A percentile compares a stretch with the other conserved stretches of the same genome.
Evolutionary conservation across 2,888 invertebrate genomes (phyloP).

Genomic region (Stenotaenia linearis): DNA sequence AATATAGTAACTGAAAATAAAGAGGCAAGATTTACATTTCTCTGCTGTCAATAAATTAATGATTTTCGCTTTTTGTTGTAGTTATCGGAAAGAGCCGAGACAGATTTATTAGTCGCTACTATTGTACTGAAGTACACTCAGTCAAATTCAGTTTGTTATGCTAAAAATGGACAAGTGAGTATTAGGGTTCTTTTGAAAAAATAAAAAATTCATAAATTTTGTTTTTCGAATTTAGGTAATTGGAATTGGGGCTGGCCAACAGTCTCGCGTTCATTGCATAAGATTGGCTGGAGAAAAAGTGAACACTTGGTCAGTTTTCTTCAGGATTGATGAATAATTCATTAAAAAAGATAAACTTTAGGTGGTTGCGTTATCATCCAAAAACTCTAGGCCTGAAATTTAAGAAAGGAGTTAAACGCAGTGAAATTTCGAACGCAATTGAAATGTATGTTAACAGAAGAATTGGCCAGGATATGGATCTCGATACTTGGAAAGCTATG

Average conservation of each 20-base stretch:
- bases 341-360: too few relatives aligned
- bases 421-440: constrained; percentile 89
- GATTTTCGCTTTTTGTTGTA: constrained; percentile 40
- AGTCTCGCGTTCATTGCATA: constrained; percentile 96
- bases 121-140: constrained; percentile 96
- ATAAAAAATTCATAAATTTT: background rate
- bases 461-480: constrained; percentile 78
- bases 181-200: background rate
- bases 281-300: constrained; percentile 95
- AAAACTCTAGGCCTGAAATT: constrained; percentile 76
- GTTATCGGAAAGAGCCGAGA: constrained; percentile 67
- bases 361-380: constrained; percentile 92
- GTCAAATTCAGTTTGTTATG: constrained; percentile 96
- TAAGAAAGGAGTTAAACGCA: constrained; percentile 75
- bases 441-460: constrained; percentile 90
- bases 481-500: constrained; percentile 65
- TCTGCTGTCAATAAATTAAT: background rate
- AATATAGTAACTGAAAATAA: constrained; percentile 70
- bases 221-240: constrained; percentile 59
- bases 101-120: constrained; percentile 91
- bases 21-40: constrained; percentile 48
- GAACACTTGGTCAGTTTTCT: constrained; percentile 69
- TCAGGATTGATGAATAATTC: background rate
- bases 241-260: constrained; percentile 98
- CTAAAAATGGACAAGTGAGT: constrained; percentile 72